Percentiles rank a stretch among this genome's conserved stretches.
Conservation (phyloP, 2,888 invertebrate genomes). For the Drosophila macrothrix region DNA sequence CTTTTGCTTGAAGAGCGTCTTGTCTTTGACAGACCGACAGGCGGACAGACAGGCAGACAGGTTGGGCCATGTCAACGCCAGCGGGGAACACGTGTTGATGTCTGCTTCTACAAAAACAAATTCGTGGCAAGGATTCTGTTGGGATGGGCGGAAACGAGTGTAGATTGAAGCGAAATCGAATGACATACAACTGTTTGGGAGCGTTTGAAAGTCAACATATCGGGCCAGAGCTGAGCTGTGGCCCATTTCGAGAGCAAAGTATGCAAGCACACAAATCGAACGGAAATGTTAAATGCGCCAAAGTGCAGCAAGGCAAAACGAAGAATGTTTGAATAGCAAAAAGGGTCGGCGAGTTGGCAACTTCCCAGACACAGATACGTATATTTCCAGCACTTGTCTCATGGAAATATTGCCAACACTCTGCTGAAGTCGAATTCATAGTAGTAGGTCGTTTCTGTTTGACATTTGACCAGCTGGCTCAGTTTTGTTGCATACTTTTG, state of each 20-base stretch:
- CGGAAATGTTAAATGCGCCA: constrained; percentile 78
- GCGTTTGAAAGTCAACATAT: constrained; percentile 21
- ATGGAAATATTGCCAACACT: constrained; percentile 39
- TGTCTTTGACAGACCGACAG: constrained; percentile 51
- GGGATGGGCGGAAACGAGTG: constrained; percentile 48
- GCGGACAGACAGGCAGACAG: constrained; percentile 25
- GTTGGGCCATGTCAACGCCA: constrained; percentile 49
- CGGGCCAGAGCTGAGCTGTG: constrained; percentile 6
- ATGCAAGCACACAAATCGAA: constrained; percentile 79
- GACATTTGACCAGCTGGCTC: constrained; percentile 27
- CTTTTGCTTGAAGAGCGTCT: constrained; percentile 36
- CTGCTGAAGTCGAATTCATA: constrained; percentile 5
- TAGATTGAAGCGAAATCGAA: constrained; percentile 67
- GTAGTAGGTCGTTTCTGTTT: constrained; percentile 48
- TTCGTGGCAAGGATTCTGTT: constrained; percentile 19
- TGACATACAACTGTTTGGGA: constrained; percentile 57
- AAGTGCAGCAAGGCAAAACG: constrained; percentile 69
- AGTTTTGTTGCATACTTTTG: constrained; percentile 37
- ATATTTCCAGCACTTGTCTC: constrained; percentile 28
- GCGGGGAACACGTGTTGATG: constrained; percentile 66
- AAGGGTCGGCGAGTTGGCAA: constrained; percentile 34
- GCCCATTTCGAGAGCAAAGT: constrained; percentile 48
- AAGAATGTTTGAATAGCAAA: constrained; percentile 42
- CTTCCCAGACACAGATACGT: constrained; percentile 19
- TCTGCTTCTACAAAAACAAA: constrained; percentile 49